Evolutionary conservation across 2,113 vertebrate species (phyloP), one percentile per base, ranked within the genome.

Genomic region (Acrocephalus kingi): DNA sequence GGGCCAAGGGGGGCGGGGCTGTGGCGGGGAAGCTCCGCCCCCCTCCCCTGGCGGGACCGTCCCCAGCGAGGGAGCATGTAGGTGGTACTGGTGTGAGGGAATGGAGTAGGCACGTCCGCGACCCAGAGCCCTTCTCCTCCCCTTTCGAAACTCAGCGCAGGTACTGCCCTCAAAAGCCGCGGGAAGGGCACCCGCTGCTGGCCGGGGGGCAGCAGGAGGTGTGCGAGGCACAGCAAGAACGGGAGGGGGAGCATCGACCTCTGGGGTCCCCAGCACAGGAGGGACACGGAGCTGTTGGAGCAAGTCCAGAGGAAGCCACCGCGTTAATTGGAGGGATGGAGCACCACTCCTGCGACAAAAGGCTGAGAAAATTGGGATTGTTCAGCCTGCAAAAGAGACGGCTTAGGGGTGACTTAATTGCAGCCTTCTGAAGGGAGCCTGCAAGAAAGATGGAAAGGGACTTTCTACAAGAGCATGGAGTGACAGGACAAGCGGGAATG

Each of bases 51-150:
- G 35, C 35, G 35, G 35, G 35, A 35, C 35, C 35, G 35, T 7
- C 35, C 35, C 35, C 35, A 35, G 35, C 35, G 35, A 35, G 35
- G 35, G 35, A 35, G 35, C 35, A 35, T 35, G 35, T 7, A 35
- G 35, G 35, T 35, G 35, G 35, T 35, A 35, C 35, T 35, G 35
- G 35, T 35, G 37, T 52, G 67, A 8, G 58, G 68, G 27, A 0
- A 2, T 0, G 27, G 13, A 2, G 22, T 0, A 30, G n/a, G 22
- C 17, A 2, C 0, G 7, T 2, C 5, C 7, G 35, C 14, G 8
- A 12, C 0, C 0, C 5, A 2, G 35, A 1, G 17, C 5, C 8
- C 13, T n/a, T 6, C 4, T 6, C 11, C 18, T 23, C 33, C 11
- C 2, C 14, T 24, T 10, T 9, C 6, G 8, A 13, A 23, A 5